Base-by-base conservation (phyloP, 2,888 invertebrate genomes). In the Cenopis cana region DNA sequence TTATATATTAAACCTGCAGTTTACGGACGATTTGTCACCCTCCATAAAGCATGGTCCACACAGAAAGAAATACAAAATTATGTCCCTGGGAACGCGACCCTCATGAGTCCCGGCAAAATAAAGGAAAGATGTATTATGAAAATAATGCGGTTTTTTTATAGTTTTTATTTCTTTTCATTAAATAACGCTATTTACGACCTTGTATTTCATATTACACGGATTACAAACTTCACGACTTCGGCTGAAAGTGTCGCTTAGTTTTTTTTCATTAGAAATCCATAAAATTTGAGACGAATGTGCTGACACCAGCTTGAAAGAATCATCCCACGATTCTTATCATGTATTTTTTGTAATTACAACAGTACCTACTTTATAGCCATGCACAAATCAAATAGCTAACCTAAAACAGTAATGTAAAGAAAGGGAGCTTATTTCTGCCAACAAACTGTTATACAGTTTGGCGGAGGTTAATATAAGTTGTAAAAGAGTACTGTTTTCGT, bases 21-120 rank as follows among this genome's bases (percentile, higher is more conserved):
- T 65, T 75, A 78, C 75, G 75, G 84, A 85, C 85, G 87, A 88
- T 87, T 81, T 79, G 78, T 82, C 81, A 81, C 82, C 82, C 81
- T 78, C 75, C 70, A 73, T 75, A 77, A 78, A 77, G 76, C 75
- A 72, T 79, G 76, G 79, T 80, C 79, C 77, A 81, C 75, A 76
- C 75, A 77, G 79, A 78, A 79, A 78, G 83, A 55, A 84, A 86
- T 85, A 87, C 81, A 85, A 85, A 88, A 81, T 89, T 85, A 89
- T 87, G 85, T 81, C 85, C 88, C 86, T 90, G 90, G 88, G 89
- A 91, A 90, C 85, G 70, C 59, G 74, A 75, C 85, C 83, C 85
- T 81, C 62, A n/a, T n/a, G 71, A 68, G 61, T 65, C 68, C 55
- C n/a, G 36, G 11, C 33, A 49, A 72, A 69, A 69, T 65, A 72